Percentiles rank a stretch among this genome's conserved stretches.
These are phyloP conservation scores for Lepidochitona cinerea DNA, from an alignment of 2,888 invertebrate species.

Conservation along the genomic window DNA sequence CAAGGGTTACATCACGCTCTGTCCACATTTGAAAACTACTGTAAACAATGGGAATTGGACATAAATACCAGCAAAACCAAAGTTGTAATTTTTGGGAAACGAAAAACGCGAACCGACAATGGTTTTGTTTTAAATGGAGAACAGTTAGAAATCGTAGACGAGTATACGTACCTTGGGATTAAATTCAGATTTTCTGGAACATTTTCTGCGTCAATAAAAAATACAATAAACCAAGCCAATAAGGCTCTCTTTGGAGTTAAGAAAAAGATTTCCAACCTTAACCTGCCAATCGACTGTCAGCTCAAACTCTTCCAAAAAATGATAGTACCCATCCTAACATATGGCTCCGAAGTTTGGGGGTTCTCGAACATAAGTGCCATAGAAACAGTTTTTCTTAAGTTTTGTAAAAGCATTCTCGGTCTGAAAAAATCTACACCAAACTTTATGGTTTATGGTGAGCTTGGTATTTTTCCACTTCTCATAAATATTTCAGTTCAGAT, in stretches of 20 bases:
- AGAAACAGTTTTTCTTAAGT: constrained; percentile 13
- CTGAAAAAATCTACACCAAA: constrained; percentile 15
- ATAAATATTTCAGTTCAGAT: constrained; percentile 15
- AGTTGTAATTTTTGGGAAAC: constrained; percentile 14
- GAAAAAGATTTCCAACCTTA: neutral
- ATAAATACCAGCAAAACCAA: constrained; percentile 13
- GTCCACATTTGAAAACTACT: constrained; percentile 5
- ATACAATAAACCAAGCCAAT: neutral
- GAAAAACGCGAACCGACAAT: neutral
- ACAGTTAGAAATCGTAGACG: neutral
- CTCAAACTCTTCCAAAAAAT: constrained; percentile 1
- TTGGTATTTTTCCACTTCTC: constrained; percentile 6
- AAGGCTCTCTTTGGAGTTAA: constrained; percentile 1
- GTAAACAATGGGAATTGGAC: constrained; percentile 9
- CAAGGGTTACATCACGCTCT: constrained; percentile 12
- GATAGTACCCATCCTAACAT: constrained; percentile 7
- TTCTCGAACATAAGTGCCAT: neutral
- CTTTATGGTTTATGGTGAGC: constrained; percentile 18
- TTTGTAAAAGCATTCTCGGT: constrained; percentile 9
- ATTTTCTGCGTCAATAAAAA: neutral
- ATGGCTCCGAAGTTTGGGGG: constrained; percentile 18
- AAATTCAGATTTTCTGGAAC: neutral
- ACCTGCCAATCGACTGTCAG: constrained; percentile 12
- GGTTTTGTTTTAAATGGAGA: neutral
- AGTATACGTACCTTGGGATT: neutral